Evolutionary conservation across 2,888 invertebrate genomes (phyloP).

Genomic region (Rhagonycha fulva): DNA sequence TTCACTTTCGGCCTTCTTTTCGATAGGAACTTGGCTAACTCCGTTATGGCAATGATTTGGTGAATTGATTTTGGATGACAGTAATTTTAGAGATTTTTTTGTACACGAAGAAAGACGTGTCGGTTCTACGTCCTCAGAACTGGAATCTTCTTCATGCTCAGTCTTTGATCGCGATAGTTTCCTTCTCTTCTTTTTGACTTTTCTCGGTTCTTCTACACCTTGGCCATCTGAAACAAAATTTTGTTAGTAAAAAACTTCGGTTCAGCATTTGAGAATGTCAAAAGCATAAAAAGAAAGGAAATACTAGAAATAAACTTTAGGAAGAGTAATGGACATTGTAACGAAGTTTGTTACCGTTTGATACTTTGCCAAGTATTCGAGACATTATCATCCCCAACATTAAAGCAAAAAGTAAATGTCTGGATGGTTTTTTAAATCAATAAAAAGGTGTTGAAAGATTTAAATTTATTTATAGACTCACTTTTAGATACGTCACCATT

Average conservation of each 20-base stretch:
- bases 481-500: conserved; percentile 40
- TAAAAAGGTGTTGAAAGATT: conserved; percentile 4
- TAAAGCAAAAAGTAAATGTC: background rate
- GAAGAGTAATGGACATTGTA: conserved; percentile 20
- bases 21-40: background rate
- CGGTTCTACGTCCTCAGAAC: conserved; percentile 32
- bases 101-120: conserved; percentile 23
- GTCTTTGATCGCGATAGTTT: conserved; percentile 35
- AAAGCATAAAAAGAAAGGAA: background rate
- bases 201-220: conserved; percentile 28
- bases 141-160: conserved; percentile 22
- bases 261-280: background rate
- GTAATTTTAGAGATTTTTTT: background rate
- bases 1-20: background rate
- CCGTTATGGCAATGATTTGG: background rate
- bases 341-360: conserved; percentile 3
- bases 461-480: conserved; percentile 31
- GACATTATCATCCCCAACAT: background rate
- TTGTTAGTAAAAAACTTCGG: background rate
- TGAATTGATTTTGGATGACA: background rate
- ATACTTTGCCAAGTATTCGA: conserved; percentile 14
- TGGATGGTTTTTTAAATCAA: background rate
- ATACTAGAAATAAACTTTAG: conserved; percentile 4
- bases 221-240: background rate
- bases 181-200: conserved; percentile 38